Conservation (phyloP, 1,140 invertebrate species). For the Dendrolimus kikuchii region DNA sequence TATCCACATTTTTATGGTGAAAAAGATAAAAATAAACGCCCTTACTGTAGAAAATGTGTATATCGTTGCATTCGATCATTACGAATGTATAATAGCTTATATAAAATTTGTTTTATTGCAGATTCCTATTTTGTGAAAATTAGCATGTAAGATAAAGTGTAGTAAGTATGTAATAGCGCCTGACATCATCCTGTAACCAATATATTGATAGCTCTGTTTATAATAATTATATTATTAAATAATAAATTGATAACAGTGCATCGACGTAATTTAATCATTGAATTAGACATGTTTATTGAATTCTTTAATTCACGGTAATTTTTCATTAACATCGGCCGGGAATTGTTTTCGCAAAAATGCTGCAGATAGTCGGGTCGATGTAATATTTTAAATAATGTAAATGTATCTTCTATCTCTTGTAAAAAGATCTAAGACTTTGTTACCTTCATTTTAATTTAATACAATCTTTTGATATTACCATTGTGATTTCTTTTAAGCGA, state of each 20-base stretch:
- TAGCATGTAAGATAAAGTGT: slow-evolving; percentile 52
- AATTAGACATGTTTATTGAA: no score
- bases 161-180: slow-evolving; percentile 15
- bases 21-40: not conserved
- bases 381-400: no score
- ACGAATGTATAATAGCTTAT: slow-evolving; percentile 15
- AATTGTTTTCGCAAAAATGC: slow-evolving; percentile 11
- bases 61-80: not conserved
- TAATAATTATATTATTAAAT: slow-evolving; percentile 36
- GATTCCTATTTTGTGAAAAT: slow-evolving; percentile 63
- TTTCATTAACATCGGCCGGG: slow-evolving; percentile 12
- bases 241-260: slow-evolving; percentile 32
- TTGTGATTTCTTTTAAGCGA: no score
- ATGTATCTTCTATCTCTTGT: slow-evolving; percentile 1
- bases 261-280: no score
- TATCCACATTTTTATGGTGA: slow-evolving; percentile 28
- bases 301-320: no score
- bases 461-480: slow-evolving; percentile 6
- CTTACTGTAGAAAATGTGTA: not conserved
- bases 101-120: slow-evolving; percentile 51
- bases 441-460: slow-evolving; percentile 4
- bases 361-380: not conserved
- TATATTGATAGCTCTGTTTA: slow-evolving; percentile 26
- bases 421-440: slow-evolving; percentile 13
- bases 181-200: slow-evolving; percentile 20